Evolutionary conservation across 2,113 vertebrate species (phyloP).

Genomic region (Urocynchramus pylzowi): DNA sequence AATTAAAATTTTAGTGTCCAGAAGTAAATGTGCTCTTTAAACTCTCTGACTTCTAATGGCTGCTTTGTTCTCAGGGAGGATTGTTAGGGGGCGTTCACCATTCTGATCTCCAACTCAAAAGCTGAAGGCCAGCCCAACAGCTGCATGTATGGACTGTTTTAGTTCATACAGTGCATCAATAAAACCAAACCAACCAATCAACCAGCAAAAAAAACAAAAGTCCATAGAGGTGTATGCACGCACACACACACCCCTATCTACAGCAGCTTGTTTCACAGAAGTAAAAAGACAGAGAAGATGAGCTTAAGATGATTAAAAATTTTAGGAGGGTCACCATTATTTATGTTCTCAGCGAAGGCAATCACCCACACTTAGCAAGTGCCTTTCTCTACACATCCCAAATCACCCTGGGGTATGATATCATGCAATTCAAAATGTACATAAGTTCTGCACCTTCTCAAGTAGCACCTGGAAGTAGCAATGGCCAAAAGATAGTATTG

Average conservation of each 20-base stretch:
- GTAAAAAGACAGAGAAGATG: neutral
- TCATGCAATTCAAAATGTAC: neutral
- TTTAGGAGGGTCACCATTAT: neutral
- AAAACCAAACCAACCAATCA: neutral
- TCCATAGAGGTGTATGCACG: neutral
- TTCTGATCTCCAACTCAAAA: neutral
- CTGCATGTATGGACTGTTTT: neutral
- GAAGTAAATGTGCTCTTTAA: neutral
- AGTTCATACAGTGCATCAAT: neutral
- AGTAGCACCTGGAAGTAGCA: neutral
- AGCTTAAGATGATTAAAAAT: neutral
- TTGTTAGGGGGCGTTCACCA: neutral
- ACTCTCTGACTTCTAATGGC: neutral
- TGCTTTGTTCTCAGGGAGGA: neutral
- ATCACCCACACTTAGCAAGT: neutral
- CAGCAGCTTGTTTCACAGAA: neutral
- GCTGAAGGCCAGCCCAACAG: neutral
- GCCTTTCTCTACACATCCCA: neutral
- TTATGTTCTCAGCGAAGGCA: neutral
- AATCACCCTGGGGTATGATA: neutral
- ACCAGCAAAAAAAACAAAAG: neutral
- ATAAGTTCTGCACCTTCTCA: neutral
- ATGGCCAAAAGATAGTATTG: neutral
- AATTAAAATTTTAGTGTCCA: neutral
- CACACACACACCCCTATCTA: neutral